Conservation (phyloP, 92 coral and sea anemone genomes). For the Hydrozoanthus gracilis region DNA sequence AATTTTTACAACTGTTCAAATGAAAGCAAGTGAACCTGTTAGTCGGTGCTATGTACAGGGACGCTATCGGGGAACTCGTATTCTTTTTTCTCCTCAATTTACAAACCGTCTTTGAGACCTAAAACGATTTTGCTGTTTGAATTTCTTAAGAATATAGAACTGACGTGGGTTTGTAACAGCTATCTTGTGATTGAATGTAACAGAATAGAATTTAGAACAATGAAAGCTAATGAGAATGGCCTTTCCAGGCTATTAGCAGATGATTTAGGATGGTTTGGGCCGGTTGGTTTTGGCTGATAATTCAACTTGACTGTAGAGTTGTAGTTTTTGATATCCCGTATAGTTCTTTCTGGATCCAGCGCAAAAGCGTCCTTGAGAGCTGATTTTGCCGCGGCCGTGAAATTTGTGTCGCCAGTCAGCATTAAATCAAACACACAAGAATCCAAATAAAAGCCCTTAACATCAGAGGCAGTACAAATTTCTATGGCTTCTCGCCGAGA, state of each 20-base stretch:
- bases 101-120: neutral
- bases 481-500: conserved; percentile 74
- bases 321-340: conserved; percentile 60
- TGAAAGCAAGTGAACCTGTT: conserved; percentile 14
- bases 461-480: conserved; percentile 69
- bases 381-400: conserved; percentile 83
- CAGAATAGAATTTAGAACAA: conserved; percentile 15
- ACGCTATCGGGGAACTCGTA: neutral
- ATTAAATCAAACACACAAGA: conserved; percentile 95
- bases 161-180: too few relatives aligned
- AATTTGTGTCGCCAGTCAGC: conserved; percentile 84
- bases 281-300: neutral
- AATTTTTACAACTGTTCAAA: conserved; percentile 23
- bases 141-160: too few relatives aligned
- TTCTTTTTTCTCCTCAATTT: neutral
- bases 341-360: conserved; percentile 73
- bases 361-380: conserved; percentile 86
- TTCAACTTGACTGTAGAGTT: conserved; percentile 49
- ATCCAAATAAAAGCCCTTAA: conserved; percentile 86
- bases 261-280: neutral
- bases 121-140: neutral
- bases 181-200: conserved; percentile 3
- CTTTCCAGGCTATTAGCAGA: conserved; percentile 16
- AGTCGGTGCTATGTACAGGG: neutral
- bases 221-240: neutral